Base-by-base conservation (phyloP, 2,797 vertebrate species). In the Chloroceryle amazona region DNA sequence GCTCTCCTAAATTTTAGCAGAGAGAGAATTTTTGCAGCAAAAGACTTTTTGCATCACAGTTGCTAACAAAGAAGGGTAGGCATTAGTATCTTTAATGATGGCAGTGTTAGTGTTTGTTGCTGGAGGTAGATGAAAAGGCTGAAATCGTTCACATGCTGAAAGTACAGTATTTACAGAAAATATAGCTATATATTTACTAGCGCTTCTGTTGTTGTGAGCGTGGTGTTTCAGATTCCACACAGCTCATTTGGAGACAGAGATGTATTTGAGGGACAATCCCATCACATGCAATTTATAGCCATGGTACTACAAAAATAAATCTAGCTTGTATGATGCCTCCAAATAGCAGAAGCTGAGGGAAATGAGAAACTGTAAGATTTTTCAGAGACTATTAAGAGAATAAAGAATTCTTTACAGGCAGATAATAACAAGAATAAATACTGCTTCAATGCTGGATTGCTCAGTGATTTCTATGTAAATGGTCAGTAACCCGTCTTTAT, bases 181-280 rank as follows among this genome's bases (percentile, higher is more conserved):
- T 37, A 3, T 3, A 54, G 73, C 41, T 71, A 16, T n/a, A n/a
- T 65, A 22, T 93, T 91, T 94, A 25, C 51, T 62, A 19, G 58
- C 0, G 1, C 31, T 79, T 57, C 47, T 44, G 60, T 6, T 47
- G 28, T 9, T 47, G 29, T 20, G 29, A 87, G 66, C 5, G 0
- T 52, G 57, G 42, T 73, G 46, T 51, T 83, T 81, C 39, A 60
- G 80, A 75, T 88, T 70, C 76, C 70, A 73, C 42, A 72, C 3
- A 46, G 54, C 54, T 86, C 3, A 7, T 23, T 86, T 81, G 37
- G 68, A 94, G 81, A 79, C 23, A 75, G 22, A 81, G 60, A 65
- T 67, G 35, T 61, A 51, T 93, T 85, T 95, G 80, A 95, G 55
- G 87, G 86, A 84, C 76, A 94, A 35, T 76, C 76, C 44, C 31